Percentiles rank a stretch among this genome's conserved stretches.
phyloP scores from a whole-genome alignment of 2,113 vertebrate species.

The Hemibagrus wyckioides region DNA sequence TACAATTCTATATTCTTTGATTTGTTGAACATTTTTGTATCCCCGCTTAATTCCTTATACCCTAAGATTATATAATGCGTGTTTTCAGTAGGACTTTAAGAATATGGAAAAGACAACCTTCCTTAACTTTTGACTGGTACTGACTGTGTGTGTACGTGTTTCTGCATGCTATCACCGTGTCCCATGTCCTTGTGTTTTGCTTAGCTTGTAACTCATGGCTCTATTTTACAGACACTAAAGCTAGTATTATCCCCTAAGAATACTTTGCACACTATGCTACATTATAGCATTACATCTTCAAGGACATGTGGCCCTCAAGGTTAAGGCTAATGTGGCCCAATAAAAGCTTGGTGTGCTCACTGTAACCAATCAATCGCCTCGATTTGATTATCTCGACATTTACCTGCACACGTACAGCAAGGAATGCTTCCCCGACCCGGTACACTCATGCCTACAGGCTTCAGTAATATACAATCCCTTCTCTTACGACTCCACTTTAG shows the following conservation, averaged over 20 bases:
- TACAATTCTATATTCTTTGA: background rate
- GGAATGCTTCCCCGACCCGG: constrained; percentile 31
- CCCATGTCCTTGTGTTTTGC: background rate
- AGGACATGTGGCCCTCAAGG: constrained; percentile 50
- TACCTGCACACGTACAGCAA: constrained; percentile 38
- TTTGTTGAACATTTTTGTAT: background rate
- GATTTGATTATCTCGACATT: constrained; percentile 54
- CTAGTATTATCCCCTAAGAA: constrained; percentile 30
- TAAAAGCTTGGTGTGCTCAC: constrained; percentile 56
- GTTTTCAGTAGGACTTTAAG: background rate
- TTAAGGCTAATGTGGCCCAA: constrained; percentile 56
- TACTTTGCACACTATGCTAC: constrained; percentile 27
- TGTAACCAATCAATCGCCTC: constrained; percentile 53
- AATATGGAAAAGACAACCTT: background rate
- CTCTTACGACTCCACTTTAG: constrained; percentile 30
- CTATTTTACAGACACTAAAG: constrained; percentile 15
- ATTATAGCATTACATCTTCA: constrained; percentile 50
- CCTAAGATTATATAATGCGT: background rate
- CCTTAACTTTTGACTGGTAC: background rate
- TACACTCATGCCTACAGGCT: constrained; percentile 43
- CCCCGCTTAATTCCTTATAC: background rate
- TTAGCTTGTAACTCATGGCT: constrained; percentile 21
- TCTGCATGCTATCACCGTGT: background rate
- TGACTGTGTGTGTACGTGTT: constrained; percentile 4
- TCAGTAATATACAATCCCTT: constrained; percentile 35